These are phyloP conservation scores for Bellardia bayeri DNA, from an alignment of 2,888 invertebrate species.

Conservation along the genomic window DNA sequence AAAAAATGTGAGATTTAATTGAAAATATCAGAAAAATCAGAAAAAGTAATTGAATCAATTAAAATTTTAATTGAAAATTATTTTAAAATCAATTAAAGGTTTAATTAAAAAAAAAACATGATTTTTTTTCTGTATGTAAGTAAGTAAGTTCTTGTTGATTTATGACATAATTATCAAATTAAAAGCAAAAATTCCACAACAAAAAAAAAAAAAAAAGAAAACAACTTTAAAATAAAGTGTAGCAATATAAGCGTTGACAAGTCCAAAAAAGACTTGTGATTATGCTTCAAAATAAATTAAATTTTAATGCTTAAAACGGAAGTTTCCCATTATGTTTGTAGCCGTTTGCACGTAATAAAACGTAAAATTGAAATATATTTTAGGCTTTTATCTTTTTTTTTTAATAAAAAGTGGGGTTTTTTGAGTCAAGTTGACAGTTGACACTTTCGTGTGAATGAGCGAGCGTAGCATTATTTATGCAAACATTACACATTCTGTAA, in stretches of 20 bases:
- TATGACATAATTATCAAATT: conserved; percentile 37
- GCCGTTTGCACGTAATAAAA: conserved; percentile 49
- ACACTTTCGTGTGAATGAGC: conserved; percentile 65
- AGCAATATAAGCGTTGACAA: conserved; percentile 29
- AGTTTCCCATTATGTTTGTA: conserved; percentile 68
- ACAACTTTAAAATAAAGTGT: conserved; percentile 31
- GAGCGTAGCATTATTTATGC: conserved; percentile 59
- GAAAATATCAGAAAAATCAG: no score
- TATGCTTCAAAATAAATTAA: conserved; percentile 20
- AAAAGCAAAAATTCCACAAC: not conserved
- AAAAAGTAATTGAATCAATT: no score
- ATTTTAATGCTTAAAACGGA: conserved; percentile 61
- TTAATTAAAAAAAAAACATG: no score
- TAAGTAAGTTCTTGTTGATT: conserved; percentile 25
- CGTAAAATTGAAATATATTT: conserved; percentile 4
- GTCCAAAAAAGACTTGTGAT: not conserved
- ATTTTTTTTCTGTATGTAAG: no score
- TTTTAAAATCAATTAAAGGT: no score
- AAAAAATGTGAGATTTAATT: no score
- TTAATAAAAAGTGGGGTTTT: conserved; percentile 40
- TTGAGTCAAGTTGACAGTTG: conserved; percentile 65
- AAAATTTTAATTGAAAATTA: no score
- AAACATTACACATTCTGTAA: conserved; percentile 69
- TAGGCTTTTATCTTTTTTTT: conserved; percentile 8
- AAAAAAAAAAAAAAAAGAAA: conserved; percentile 21